Evolutionary conservation across 2,113 vertebrate genomes (phyloP).

Genomic region (Pelecanoides urinatrix): DNA sequence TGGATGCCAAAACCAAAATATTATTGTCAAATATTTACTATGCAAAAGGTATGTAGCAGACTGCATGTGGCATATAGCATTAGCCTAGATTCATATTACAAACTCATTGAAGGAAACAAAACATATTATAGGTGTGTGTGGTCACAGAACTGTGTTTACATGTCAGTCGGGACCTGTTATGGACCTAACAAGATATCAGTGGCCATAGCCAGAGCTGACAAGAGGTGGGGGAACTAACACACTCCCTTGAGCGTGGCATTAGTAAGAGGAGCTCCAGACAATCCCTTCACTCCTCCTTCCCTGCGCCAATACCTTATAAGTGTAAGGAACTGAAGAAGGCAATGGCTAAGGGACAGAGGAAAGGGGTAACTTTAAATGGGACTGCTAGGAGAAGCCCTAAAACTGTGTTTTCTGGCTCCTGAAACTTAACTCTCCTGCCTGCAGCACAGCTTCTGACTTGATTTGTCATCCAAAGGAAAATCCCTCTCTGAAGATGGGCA

Average conservation of each 20-base stretch:
- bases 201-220: neutral
- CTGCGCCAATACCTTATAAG: neutral
- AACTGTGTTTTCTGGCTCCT: neutral
- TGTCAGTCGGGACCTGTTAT: neutral
- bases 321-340: neutral
- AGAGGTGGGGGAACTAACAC: neutral
- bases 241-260: neutral
- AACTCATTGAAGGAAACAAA: neutral
- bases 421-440: neutral
- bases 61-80: neutral
- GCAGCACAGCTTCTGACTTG: neutral
- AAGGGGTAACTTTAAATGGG: neutral
- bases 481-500: neutral
- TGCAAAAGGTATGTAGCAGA: neutral
- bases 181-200: neutral
- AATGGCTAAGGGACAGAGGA: neutral
- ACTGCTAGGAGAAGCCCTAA: neutral
- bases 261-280: neutral
- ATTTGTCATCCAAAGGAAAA: neutral
- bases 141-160: neutral
- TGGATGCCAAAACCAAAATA: neutral
- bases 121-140: neutral
- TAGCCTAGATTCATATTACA: neutral
- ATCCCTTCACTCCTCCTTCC: neutral
- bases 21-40: neutral